These are phyloP conservation scores for Rhynchotus rufescens DNA, from an alignment of 2,797 vertebrate species.

Conservation along the genomic window DNA sequence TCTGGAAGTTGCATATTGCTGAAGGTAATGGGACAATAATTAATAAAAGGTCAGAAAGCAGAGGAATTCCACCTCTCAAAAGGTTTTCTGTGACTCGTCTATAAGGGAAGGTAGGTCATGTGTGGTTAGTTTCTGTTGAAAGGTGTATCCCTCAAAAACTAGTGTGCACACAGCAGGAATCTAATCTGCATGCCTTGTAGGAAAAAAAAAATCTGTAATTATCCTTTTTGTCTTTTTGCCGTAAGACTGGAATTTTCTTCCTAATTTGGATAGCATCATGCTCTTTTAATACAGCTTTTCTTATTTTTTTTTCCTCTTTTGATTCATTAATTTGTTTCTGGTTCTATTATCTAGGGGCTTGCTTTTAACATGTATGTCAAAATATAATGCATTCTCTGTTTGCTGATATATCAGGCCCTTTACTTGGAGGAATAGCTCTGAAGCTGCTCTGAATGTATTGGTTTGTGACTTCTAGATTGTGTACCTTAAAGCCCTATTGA, in stretches of 20 bases:
- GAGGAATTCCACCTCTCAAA: not conserved
- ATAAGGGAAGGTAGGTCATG: not conserved
- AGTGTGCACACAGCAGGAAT: not conserved
- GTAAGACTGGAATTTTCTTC: not conserved
- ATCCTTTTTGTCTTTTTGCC: not conserved
- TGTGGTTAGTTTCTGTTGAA: not conserved
- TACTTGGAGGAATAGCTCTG: not conserved
- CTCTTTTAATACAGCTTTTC: not conserved
- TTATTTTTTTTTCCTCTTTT: not conserved
- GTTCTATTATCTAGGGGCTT: not conserved
- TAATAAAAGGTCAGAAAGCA: constrained; percentile 57
- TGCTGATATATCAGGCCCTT: not conserved
- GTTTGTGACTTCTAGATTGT: not conserved
- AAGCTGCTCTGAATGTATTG: not conserved
- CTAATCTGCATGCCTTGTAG: not conserved
- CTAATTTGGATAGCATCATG: not conserved
- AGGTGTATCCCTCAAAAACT: not conserved
- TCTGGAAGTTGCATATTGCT: not conserved
- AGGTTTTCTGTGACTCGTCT: not conserved
- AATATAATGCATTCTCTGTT: not conserved
- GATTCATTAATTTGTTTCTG: not conserved
- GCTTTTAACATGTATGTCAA: not conserved
- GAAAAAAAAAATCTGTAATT: not conserved
- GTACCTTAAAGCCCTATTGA: not conserved
- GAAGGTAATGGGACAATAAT: constrained; percentile 40